Conservation (phyloP, 2,888 invertebrate genomes). For the Rotaria socialis region DNA sequence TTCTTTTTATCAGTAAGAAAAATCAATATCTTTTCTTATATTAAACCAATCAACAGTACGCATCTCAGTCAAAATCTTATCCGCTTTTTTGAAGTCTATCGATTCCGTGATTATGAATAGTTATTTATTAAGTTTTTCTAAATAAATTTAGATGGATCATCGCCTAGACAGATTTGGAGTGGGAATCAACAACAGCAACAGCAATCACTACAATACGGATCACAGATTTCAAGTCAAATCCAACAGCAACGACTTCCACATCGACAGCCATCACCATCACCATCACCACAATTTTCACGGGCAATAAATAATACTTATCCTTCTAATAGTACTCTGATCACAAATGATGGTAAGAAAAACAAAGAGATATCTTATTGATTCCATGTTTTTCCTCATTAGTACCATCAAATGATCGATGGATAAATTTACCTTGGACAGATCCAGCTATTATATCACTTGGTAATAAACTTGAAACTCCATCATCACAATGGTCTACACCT, state of each 20-base stretch:
- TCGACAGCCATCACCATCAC: background rate
- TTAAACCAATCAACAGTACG: too few relatives aligned
- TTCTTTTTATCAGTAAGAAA: too few relatives aligned
- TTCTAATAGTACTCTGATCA: background rate
- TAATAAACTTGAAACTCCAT: background rate
- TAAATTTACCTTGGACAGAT: slow-evolving; percentile 20
- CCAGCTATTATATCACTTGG: slow-evolving; percentile 11
- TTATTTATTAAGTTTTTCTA: background rate
- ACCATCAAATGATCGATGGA: slow-evolving; percentile 22
- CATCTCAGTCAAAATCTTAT: too few relatives aligned
- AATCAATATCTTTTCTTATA: too few relatives aligned
- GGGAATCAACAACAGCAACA: background rate
- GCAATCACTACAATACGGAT: background rate
- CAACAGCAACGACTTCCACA: background rate
- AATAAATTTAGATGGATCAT: background rate
- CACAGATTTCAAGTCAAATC: background rate
- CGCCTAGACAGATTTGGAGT: background rate
- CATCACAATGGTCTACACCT: background rate
- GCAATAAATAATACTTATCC: background rate
- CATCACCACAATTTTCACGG: background rate
- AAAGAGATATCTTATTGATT: too few relatives aligned
- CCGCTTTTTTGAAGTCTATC: too few relatives aligned
- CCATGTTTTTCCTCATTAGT: background rate
- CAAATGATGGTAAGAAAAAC: background rate
- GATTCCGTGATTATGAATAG: too few relatives aligned